Evolutionary conservation across 2,888 invertebrate species (phyloP).

Genomic region (Xestia rhomboidea): DNA sequence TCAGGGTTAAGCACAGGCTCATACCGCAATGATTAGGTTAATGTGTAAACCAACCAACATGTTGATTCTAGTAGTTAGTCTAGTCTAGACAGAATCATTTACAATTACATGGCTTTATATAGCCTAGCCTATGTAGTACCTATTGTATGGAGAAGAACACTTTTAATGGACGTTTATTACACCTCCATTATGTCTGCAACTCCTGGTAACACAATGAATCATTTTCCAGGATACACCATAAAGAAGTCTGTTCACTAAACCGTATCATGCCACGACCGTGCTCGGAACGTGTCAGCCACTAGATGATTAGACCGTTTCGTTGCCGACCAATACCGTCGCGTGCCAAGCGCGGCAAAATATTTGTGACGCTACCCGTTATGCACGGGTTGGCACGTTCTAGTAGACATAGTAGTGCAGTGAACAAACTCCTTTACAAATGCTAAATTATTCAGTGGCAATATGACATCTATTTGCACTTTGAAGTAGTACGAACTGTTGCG

Average conservation of each 20-base stretch:
- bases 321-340: neutral
- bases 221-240: slow-evolving; percentile 4
- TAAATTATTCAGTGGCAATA: neutral
- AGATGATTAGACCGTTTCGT: neutral
- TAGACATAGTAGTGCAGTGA: neutral
- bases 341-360: neutral
- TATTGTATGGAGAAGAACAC: neutral
- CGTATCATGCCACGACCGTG: neutral
- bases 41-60: neutral
- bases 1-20: neutral
- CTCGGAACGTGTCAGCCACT: neutral
- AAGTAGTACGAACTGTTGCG: neutral
- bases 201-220: slow-evolving; percentile 7
- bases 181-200: neutral
- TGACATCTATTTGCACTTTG: neutral
- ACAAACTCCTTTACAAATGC: neutral
- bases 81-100: neutral
- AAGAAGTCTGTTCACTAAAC: neutral
- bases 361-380: neutral
- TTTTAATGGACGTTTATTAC: no score
- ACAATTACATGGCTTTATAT: neutral
- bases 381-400: neutral
- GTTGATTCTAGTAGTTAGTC: neutral
- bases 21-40: neutral
- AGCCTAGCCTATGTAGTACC: neutral